Evolutionary conservation across 2,797 vertebrate species (phyloP), one percentile per base, ranked within the genome.

Genomic region (Aeoliscus strigatus): DNA sequence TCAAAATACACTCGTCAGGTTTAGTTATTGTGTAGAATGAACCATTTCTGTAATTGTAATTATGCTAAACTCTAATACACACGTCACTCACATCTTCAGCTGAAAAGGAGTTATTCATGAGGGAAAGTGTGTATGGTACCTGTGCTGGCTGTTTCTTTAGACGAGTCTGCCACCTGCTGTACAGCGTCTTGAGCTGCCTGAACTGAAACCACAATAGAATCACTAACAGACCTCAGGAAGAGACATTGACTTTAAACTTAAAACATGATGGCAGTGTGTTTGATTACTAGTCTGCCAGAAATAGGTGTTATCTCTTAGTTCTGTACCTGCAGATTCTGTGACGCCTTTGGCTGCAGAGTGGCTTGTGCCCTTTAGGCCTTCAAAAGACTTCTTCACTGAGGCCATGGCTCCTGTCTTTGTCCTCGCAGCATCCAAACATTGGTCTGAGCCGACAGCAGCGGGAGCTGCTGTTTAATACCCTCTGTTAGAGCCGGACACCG

Each of bases 81-180:
- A n/a, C n/a, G n/a, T n/a, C 21, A 23, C 21, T 23, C 21, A 23
- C 8, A 23, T 23, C 24, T 8, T 7, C 13, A 36, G 14, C 21
- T 35, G 8, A n/a, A 16, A 42, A 35, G 16, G 16, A 8, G 15
- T 5, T 2, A 14, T 15, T 27, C 1, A 24, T 11, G 34, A 5
- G 28, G 15, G 42, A 8, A 10, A 27, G 7, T 15, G 31, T 39
- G 23, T 10, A 4, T n/a, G 38, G 32, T 82, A 89, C 89, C 87
- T 60, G 21, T 55, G 55, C 23, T 80, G 51, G 66, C 75, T 15
- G 86, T 83, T 75, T 89, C 88, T 81, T 87, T 89, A 64, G 86
- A 86, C 16, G 86, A 85, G 46, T 89, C 87, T 77, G 86, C 87
- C 82, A 88, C 86, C 85, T 89, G 86, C 74, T 89, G 86, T 62